Conservation (phyloP, 1,140 invertebrate species). For the Cyclargus thomasi region DNA sequence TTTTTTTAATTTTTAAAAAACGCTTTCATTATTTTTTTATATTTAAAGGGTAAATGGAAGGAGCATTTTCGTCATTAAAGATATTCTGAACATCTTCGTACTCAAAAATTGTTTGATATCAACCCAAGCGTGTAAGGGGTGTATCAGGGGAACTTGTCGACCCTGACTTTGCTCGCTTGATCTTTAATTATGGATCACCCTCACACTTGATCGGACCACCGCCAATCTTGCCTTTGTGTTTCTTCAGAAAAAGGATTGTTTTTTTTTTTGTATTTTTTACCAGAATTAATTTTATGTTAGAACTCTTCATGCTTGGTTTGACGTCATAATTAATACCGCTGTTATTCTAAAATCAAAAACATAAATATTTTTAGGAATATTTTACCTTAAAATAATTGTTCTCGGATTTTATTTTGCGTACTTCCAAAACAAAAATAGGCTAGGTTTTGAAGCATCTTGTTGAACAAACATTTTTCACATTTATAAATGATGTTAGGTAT, state of each 20-base stretch:
- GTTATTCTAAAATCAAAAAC: slow-evolving; percentile 23
- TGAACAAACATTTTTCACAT: too few relatives aligned
- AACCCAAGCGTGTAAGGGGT: slow-evolving; percentile 47
- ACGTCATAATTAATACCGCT: slow-evolving; percentile 51
- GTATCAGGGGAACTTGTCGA: slow-evolving; percentile 42
- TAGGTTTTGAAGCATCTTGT: too few relatives aligned
- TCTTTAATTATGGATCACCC: slow-evolving; percentile 66
- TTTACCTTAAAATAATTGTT: too few relatives aligned
- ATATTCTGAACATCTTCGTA: slow-evolving; percentile 29
- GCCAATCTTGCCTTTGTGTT: slow-evolving; percentile 64
- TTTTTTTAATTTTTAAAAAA: background rate
- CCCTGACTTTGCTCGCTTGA: slow-evolving; percentile 56
- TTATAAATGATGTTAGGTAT: too few relatives aligned
- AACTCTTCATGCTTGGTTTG: slow-evolving; percentile 61
- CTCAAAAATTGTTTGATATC: slow-evolving; percentile 41
- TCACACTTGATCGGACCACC: slow-evolving; percentile 63
- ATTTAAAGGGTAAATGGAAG: background rate
- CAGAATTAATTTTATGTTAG: slow-evolving; percentile 48
- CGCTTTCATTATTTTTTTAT: background rate
- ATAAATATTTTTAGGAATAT: slow-evolving; percentile 6
- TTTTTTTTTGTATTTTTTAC: slow-evolving; percentile 45
- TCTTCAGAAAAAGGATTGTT: slow-evolving; percentile 63
- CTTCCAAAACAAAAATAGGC: too few relatives aligned
- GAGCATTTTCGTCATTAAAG: background rate
- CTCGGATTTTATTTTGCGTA: too few relatives aligned